Conservation (phyloP, 2,888 invertebrate species). For the Heterodera filipjevi region DNA sequence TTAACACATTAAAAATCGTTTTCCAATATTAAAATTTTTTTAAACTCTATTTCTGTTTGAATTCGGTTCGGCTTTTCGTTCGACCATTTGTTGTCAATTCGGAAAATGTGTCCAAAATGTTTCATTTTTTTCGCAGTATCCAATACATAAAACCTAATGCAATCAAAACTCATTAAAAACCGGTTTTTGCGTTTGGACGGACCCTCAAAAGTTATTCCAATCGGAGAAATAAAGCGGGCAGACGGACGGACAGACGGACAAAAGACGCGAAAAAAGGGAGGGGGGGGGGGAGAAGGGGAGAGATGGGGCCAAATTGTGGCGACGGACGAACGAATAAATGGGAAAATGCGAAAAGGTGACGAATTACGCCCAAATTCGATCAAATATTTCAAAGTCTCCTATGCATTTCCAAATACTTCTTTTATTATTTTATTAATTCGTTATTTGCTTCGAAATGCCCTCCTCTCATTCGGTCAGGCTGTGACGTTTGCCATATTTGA, state of each 20-base stretch:
- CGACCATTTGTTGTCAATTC: neutral
- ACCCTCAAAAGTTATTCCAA: neutral
- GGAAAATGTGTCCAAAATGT: neutral
- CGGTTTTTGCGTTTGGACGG: neutral
- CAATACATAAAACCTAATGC: conserved; percentile 1
- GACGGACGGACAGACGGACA: too few species aligned
- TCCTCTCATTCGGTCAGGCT: conserved; percentile 17
- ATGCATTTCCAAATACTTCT: neutral
- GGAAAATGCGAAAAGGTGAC: neutral
- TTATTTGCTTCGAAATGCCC: neutral
- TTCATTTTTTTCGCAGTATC: neutral
- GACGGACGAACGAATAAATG: neutral
- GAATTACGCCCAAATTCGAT: neutral
- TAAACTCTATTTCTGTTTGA: neutral
- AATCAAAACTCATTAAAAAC: neutral
- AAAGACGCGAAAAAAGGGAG: neutral
- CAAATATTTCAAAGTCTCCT: neutral
- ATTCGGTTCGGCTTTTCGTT: neutral
- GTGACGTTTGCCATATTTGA: conserved; percentile 24
- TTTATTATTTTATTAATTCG: neutral
- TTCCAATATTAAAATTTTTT: neutral
- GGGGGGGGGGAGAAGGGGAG: neutral
- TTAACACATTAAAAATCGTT: neutral
- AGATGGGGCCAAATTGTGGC: neutral
- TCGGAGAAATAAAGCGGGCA: neutral